Conservation (phyloP, 2,888 invertebrate species). For the Torymus tubicola region DNA sequence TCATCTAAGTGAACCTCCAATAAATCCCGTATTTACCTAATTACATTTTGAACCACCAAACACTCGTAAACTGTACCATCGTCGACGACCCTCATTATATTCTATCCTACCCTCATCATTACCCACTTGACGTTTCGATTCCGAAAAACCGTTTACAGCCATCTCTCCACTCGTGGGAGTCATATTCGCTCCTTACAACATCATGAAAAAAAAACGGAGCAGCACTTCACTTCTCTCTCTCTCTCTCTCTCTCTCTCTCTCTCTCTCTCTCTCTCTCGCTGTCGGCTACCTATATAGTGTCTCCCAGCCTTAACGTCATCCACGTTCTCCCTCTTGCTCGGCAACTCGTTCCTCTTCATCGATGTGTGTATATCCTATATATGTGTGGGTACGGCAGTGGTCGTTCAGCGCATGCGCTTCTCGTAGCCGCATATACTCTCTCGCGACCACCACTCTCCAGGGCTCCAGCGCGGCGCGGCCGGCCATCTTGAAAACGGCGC, state of each 20-base stretch:
- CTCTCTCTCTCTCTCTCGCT: not conserved
- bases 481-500: slow-evolving; percentile 43
- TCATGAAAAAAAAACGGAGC: too few species aligned
- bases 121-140: too few species aligned
- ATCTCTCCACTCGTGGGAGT: too few species aligned
- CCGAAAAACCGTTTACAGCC: too few species aligned
- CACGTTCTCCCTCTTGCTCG: not conserved
- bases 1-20: too few species aligned
- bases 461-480: slow-evolving; percentile 17
- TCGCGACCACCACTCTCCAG: not conserved
- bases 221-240: not conserved
- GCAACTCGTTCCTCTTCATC: slow-evolving; percentile 1
- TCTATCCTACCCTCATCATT: too few species aligned
- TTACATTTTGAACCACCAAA: too few species aligned
- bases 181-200: too few species aligned
- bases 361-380: not conserved
- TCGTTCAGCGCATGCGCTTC: slow-evolving; percentile 8
- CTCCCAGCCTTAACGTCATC: not conserved
- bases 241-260: not conserved
- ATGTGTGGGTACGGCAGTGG: too few species aligned
- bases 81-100: too few species aligned
- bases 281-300: slow-evolving; percentile 24
- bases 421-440: not conserved
- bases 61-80: too few species aligned
- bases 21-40: too few species aligned